Percentiles rank a stretch among this genome's conserved stretches.
Conservation (phyloP, 1,140 invertebrate species). For the Copidosoma floridanum region DNA sequence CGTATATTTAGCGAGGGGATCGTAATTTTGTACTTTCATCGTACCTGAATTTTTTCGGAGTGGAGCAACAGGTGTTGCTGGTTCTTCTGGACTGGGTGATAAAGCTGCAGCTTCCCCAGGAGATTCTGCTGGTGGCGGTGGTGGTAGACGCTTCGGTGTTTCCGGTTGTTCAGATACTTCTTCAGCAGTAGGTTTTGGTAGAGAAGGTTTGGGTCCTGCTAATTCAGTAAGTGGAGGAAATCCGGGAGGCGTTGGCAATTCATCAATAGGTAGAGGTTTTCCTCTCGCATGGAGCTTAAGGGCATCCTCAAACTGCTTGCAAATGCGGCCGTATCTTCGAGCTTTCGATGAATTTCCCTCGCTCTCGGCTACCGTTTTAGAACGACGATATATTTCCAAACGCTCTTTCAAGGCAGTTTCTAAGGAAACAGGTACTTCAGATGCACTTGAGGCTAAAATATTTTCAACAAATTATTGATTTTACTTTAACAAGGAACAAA, state of each 20-base stretch:
- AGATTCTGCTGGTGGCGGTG: conserved; percentile 2
- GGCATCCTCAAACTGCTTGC: conserved; percentile 92
- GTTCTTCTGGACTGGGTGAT: conserved; percentile 6
- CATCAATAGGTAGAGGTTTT: conserved; percentile 74
- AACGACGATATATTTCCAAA: conserved; percentile 73
- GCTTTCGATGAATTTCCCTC: conserved; percentile 83
- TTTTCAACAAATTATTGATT: neutral
- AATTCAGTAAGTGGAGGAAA: conserved; percentile 55
- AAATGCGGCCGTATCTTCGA: conserved; percentile 83
- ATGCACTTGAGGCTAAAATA: neutral
- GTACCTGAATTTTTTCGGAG: conserved; percentile 31
- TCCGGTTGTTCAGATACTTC: neutral
- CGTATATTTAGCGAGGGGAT: neutral
- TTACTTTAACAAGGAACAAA: neutral
- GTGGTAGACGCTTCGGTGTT: conserved; percentile 8
- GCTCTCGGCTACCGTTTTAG: conserved; percentile 71
- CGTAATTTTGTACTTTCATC: neutral
- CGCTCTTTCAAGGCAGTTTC: conserved; percentile 82
- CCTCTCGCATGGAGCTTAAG: conserved; percentile 77
- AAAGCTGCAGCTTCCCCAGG: conserved; percentile 3
- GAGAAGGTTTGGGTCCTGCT: conserved; percentile 29
- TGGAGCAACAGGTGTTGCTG: conserved; percentile 22
- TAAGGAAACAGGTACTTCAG: conserved; percentile 63
- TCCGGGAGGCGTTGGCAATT: conserved; percentile 86
- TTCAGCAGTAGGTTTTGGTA: conserved; percentile 19